Percentiles rank a stretch among this genome's conserved stretches.
Evolutionary conservation across 2,888 invertebrate species (phyloP).

Genomic region (Chrysodeixis includens): DNA sequence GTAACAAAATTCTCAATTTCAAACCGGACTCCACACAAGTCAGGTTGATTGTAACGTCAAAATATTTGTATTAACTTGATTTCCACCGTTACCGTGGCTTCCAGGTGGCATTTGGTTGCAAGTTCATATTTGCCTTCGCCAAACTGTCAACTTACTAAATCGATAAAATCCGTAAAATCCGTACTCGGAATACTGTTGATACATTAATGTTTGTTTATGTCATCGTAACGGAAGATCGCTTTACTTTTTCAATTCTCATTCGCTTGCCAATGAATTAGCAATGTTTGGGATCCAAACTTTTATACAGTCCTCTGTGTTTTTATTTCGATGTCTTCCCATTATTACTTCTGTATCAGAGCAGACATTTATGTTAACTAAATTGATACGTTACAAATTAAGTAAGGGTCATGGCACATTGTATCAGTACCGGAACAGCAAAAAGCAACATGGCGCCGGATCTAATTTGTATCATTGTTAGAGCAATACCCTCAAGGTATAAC

Average conservation of each 20-base stretch:
- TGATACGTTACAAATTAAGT: constrained; percentile 37
- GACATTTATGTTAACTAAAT: constrained; percentile 47
- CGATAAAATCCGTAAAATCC: constrained; percentile 24
- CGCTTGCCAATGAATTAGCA: constrained; percentile 28
- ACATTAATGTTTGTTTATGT: constrained; percentile 21
- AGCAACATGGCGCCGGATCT: background rate
- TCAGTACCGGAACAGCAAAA: background rate
- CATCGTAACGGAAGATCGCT: constrained; percentile 14
- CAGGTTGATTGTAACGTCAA: background rate
- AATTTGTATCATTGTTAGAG: too few relatives aligned
- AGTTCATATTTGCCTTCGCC: constrained; percentile 9
- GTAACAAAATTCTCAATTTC: background rate
- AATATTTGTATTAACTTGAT: too few relatives aligned
- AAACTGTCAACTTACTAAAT: constrained; percentile 19
- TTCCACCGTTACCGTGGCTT: constrained; percentile 13
- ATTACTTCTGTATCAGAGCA: constrained; percentile 49
- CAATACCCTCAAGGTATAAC: background rate
- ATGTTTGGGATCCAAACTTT: constrained; percentile 54
- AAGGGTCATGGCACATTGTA: constrained; percentile 12
- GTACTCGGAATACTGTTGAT: constrained; percentile 25
- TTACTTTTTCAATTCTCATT: constrained; percentile 24
- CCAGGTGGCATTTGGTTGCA: constrained; percentile 10
- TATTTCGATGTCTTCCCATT: constrained; percentile 38
- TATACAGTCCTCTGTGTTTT: constrained; percentile 50
- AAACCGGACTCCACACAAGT: too few relatives aligned